These are phyloP conservation scores for Sericinus montela DNA, from an alignment of 2,888 invertebrate genomes.

Conservation along the genomic window DNA sequence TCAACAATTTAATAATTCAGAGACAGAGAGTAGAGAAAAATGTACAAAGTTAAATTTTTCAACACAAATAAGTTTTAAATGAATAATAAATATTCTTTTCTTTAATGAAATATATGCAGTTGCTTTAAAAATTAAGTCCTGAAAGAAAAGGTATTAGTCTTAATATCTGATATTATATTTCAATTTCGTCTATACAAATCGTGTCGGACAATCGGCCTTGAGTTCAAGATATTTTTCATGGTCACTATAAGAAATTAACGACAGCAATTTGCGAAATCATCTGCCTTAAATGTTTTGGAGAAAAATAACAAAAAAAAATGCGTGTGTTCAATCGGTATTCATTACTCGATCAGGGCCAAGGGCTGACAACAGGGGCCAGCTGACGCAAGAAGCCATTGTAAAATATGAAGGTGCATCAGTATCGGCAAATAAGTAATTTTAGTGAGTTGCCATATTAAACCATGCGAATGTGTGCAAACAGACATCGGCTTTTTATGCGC, in stretches of 20 bases:
- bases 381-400: constrained; percentile 36
- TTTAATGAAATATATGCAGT: too few species aligned
- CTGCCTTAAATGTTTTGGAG: constrained; percentile 19
- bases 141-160: too few species aligned
- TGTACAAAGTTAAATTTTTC: too few species aligned
- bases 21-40: too few species aligned
- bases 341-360: constrained; percentile 4
- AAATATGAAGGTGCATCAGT: constrained; percentile 21
- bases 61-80: too few species aligned
- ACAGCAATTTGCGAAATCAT: constrained; percentile 13
- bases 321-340: constrained; percentile 2
- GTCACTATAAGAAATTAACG: background rate
- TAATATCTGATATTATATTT: too few species aligned
- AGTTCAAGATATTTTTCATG: background rate
- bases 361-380: constrained; percentile 11
- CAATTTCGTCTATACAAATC: background rate
- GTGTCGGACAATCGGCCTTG: background rate
- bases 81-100: too few species aligned
- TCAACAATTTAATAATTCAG: too few species aligned
- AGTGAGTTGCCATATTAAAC: constrained; percentile 28
- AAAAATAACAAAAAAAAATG: constrained; percentile 12
- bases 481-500: constrained; percentile 33
- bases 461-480: constrained; percentile 19
- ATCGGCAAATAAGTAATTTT: constrained; percentile 45
- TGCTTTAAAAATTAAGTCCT: too few species aligned